Conservation (phyloP, 2,888 invertebrate species). For the Drosophila algonquin region DNA sequence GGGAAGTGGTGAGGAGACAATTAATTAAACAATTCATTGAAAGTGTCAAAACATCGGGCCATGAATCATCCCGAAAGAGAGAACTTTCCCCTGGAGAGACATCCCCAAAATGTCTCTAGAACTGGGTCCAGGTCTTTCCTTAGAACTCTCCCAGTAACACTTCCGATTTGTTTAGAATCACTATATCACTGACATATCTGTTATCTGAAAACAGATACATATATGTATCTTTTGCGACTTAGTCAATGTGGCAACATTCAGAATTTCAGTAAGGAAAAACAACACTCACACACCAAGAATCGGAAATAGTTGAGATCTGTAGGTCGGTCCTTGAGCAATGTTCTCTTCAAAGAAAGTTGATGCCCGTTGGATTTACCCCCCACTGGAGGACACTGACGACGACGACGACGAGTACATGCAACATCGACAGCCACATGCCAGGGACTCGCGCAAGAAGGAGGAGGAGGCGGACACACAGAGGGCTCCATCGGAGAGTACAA, state of each 20-base stretch:
- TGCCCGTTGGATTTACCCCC: background rate
- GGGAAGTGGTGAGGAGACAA: slow-evolving; percentile 11
- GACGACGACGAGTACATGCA: too few species aligned
- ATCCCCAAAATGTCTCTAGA: too few species aligned
- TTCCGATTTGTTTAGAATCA: too few species aligned
- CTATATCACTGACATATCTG: too few species aligned
- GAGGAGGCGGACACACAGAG: too few species aligned
- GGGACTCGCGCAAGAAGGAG: too few species aligned
- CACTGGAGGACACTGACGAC: too few species aligned
- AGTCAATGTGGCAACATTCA: background rate
- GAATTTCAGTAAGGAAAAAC: background rate
- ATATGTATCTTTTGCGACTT: too few species aligned
- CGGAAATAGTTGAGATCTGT: background rate
- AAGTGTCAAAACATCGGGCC: slow-evolving; percentile 51
- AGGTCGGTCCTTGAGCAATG: background rate
- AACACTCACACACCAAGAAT: background rate
- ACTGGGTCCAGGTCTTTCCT: too few species aligned
- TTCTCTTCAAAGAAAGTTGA: background rate
- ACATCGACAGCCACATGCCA: background rate
- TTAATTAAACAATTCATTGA: slow-evolving; percentile 67
- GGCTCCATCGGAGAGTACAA: background rate
- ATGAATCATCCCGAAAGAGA: background rate
- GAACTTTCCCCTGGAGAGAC: too few species aligned
- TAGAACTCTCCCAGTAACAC: too few species aligned
- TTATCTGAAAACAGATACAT: too few species aligned